Conservation (phyloP, 1,140 invertebrate genomes). For the Tetranychus cinnabarinus region DNA sequence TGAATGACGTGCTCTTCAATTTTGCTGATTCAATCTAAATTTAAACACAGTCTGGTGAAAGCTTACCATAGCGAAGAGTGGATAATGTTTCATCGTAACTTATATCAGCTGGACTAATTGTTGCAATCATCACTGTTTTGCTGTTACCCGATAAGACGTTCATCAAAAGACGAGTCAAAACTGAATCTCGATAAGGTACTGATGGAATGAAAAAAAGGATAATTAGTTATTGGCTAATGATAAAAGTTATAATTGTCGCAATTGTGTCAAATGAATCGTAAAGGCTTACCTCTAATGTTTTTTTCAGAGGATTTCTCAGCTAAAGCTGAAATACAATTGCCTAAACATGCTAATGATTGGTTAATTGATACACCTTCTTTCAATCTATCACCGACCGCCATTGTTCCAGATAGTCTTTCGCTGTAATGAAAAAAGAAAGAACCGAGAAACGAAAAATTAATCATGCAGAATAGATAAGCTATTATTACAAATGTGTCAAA, state of each 20-base stretch:
- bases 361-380: slow-evolving; percentile 41
- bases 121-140: slow-evolving; percentile 38
- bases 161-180: slow-evolving; percentile 34
- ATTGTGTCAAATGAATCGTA: not conserved
- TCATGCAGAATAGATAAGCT: too few relatives aligned
- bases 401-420: slow-evolving; percentile 33
- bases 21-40: too few relatives aligned
- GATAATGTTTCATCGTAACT: slow-evolving; percentile 37
- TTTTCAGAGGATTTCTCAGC: slow-evolving; percentile 18
- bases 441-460: not conserved
- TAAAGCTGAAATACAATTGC: slow-evolving; percentile 34
- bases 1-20: too few relatives aligned
- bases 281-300: slow-evolving; percentile 17
- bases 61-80: slow-evolving; percentile 32
- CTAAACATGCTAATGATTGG: slow-evolving; percentile 34
- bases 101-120: slow-evolving; percentile 37
- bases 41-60: too few relatives aligned
- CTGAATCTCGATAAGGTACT: slow-evolving; percentile 36
- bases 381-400: slow-evolving; percentile 32
- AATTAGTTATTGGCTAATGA: not conserved
- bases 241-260: not conserved
- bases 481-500: too few relatives aligned
- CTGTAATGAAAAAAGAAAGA: slow-evolving; percentile 17
- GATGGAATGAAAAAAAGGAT: slow-evolving; percentile 10
- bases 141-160: slow-evolving; percentile 40